These are phyloP conservation scores for Caenorhabditis inopinata DNA, from an alignment of 1,140 invertebrate species.

Conservation along the genomic window DNA sequence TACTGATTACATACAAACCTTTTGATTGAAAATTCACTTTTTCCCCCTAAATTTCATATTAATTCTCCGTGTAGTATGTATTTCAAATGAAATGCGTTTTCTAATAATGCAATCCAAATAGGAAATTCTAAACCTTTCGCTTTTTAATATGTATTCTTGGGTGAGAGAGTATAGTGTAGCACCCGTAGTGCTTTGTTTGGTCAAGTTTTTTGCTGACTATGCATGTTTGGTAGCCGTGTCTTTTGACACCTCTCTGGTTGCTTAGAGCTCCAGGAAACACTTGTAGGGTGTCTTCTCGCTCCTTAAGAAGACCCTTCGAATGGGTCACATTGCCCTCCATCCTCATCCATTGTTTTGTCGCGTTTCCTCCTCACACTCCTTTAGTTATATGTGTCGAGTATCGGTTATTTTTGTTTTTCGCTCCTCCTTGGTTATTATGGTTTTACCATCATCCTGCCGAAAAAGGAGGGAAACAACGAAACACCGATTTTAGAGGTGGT, in stretches of 20 bases:
- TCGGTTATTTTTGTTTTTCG: background rate
- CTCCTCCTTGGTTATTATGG: constrained; percentile 14
- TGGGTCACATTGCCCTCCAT: constrained; percentile 17
- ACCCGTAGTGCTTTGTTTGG: constrained; percentile 8
- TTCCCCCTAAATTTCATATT: no score
- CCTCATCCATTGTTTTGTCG: background rate
- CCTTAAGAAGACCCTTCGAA: background rate
- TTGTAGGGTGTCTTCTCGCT: background rate
- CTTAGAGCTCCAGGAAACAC: background rate
- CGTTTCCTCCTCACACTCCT: background rate
- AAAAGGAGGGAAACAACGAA: no score
- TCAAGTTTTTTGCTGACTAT: background rate
- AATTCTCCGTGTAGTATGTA: no score
- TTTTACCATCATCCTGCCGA: background rate
- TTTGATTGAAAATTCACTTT: no score
- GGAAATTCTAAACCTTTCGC: no score
- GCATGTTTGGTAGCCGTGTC: constrained; percentile 17
- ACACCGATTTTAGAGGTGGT: background rate
- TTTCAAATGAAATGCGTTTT: no score
- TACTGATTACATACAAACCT: no score
- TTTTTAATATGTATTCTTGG: no score
- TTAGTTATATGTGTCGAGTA: background rate
- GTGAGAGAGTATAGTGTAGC: background rate
- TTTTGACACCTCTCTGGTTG: constrained; percentile 1
- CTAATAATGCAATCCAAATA: no score